A percentile compares a stretch with the other conserved stretches of the same genome.
phyloP scores from a whole-genome alignment of 2,113 vertebrate genomes.

The Willisornis vidua region DNA sequence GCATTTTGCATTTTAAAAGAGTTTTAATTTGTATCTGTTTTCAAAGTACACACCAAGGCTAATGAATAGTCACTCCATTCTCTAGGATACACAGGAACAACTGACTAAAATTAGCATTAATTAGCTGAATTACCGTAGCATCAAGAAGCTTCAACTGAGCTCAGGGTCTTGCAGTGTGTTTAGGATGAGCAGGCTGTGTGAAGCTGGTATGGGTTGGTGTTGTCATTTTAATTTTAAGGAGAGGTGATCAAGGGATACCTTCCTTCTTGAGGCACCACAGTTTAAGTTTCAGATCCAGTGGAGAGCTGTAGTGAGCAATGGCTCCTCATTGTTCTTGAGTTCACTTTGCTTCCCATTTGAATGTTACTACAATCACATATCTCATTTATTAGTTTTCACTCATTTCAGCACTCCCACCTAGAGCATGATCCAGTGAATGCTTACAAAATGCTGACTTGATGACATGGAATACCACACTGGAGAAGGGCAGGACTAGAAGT shows the following conservation, averaged over 20 bases:
- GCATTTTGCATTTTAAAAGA: constrained; percentile 60
- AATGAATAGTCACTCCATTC: constrained; percentile 48
- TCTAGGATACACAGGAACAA: constrained; percentile 3
- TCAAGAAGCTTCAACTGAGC: not conserved
- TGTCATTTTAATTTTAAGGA: not conserved
- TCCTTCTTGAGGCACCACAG: not conserved
- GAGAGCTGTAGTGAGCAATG: not conserved
- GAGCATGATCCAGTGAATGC: not conserved
- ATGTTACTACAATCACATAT: not conserved
- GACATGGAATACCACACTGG: not conserved
- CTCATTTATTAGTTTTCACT: not conserved
- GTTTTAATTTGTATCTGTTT: constrained; percentile 62
- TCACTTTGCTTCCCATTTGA: not conserved
- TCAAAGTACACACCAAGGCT: constrained; percentile 44
- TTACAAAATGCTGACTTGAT: not conserved
- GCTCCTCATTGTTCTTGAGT: not conserved
- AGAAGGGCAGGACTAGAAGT: not conserved
- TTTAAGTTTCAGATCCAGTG: not conserved
- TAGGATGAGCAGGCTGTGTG: not conserved
- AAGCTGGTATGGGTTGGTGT: not conserved
- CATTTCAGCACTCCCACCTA: not conserved
- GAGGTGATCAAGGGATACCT: not conserved
- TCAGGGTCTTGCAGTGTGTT: not conserved
- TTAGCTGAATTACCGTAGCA: not conserved
- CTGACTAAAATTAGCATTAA: constrained; percentile 54